Evolutionary conservation across 53 echinoderm and acorn worm genomes (phyloP).

Genomic region (Mesocentrotus franciscanus): DNA sequence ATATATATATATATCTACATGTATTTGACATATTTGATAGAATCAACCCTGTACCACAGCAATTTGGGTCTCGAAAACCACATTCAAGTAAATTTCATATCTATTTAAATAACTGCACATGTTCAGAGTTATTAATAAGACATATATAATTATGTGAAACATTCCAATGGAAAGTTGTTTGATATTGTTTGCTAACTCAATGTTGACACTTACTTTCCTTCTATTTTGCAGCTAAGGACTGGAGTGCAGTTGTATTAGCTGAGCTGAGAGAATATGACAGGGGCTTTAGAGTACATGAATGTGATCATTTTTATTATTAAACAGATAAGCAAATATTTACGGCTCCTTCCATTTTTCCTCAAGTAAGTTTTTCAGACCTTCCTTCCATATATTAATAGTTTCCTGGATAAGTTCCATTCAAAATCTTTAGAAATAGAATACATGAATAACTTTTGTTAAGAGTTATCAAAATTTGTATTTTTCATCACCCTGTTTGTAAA

Average conservation of each 20-base stretch:
- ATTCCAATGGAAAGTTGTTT: neutral
- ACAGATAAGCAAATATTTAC: neutral
- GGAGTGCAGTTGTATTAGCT: no score
- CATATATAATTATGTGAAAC: neutral
- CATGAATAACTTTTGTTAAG: no score
- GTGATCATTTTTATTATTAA: neutral
- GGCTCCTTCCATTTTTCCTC: no score
- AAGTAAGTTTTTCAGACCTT: no score
- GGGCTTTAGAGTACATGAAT: neutral
- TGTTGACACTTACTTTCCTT: neutral
- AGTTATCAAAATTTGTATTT: no score
- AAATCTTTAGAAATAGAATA: no score
- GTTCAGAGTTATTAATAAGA: neutral
- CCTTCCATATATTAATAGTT: no score
- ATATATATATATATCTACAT: no score
- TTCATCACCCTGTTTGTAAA: no score
- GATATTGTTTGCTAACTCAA: neutral
- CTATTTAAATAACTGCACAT: neutral
- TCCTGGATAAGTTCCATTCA: no score
- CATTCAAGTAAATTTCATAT: neutral
- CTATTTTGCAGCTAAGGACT: neutral
- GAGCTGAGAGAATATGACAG: no score
- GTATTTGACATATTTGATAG: neutral
- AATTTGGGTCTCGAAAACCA: neutral
- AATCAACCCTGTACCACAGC: neutral